Evolutionary conservation across 2,113 vertebrate species (phyloP), one percentile per base, ranked within the genome.

Genomic region (Nansenia antarctica): DNA sequence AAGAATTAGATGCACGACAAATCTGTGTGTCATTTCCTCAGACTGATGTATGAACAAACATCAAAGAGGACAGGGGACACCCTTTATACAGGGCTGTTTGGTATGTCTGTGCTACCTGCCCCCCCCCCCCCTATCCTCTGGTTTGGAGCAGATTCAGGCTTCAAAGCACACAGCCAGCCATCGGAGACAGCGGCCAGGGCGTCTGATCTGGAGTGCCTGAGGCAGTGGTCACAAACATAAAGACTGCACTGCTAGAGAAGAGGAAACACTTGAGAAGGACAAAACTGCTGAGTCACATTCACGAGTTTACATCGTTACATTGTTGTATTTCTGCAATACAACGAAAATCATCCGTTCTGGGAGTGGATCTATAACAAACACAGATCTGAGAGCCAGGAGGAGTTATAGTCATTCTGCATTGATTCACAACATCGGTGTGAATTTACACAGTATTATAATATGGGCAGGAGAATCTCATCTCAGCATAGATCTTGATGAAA

Each of bases 281-380:
- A 67, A 52, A 4, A 55, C 39, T n/a, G 6, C 22, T n/a, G 3
- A 45, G 45, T 52, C 12, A 67, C 27, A 67, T 67, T 67, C 52
- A 54, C 39, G 35, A 71, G 22, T 31, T 63, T 70, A 37, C n/a
- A n/a, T 39, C 1, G 14, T 9, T 67, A 55, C 32, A 65, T 67
- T 67, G 47, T 27, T 15, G 32, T 55, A 35, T 55, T 37, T 67
- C 65, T 24, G 53, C 29, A 35, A 35, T 32, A 55, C 62, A 67
- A 34, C 20, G 49, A 34, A n/a, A 34, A 32, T 35, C 37, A 42
- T 18, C 61, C 27, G 37, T 14, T 60, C 14, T 4, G 26, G 12
- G 54, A n/a, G n/a, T n/a, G n/a, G n/a, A n/a, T n/a, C n/a, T n/a
- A n/a, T n/a, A n/a, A n/a, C n/a, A 8, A 1, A 24, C 53, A 59